Evolutionary conservation across 2,888 invertebrate genomes (phyloP).

Genomic region (Rhamphomyia laevipes): DNA sequence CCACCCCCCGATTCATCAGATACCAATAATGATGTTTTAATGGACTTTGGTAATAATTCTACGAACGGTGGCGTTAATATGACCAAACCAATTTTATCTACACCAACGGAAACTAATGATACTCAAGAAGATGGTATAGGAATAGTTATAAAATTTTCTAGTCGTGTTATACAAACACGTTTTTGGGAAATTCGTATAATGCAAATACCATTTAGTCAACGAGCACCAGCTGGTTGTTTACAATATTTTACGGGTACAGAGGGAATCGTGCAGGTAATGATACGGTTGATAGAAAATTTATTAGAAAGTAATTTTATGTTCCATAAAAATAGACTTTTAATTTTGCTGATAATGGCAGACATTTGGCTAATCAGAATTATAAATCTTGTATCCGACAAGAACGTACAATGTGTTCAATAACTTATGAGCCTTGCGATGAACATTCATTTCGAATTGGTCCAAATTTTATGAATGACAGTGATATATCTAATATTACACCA

Average conservation of each 20-base stretch:
- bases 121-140: constrained; percentile 20
- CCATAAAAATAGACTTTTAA: constrained; percentile 52
- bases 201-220: constrained; percentile 64
- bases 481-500: neutral
- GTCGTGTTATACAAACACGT: constrained; percentile 51
- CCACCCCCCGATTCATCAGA: neutral
- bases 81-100: no score
- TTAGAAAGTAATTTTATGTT: constrained; percentile 1
- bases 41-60: neutral
- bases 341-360: constrained; percentile 70
- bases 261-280: constrained; percentile 39
- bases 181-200: constrained; percentile 68
- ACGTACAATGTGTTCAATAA: constrained; percentile 57
- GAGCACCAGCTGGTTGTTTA: constrained; percentile 65
- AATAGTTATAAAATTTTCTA: constrained; percentile 43
- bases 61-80: neutral
- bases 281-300: neutral
- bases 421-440: constrained; percentile 62
- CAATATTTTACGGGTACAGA: constrained; percentile 56
- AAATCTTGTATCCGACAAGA: constrained; percentile 62
- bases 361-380: constrained; percentile 68
- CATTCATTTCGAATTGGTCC: constrained; percentile 65
- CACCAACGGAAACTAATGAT: constrained; percentile 7
- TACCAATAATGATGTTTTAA: no score
- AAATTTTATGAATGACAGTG: constrained; percentile 1